Evolutionary conservation across 1,140 invertebrate genomes (phyloP).

Genomic region (Trichonephila clavipes): DNA sequence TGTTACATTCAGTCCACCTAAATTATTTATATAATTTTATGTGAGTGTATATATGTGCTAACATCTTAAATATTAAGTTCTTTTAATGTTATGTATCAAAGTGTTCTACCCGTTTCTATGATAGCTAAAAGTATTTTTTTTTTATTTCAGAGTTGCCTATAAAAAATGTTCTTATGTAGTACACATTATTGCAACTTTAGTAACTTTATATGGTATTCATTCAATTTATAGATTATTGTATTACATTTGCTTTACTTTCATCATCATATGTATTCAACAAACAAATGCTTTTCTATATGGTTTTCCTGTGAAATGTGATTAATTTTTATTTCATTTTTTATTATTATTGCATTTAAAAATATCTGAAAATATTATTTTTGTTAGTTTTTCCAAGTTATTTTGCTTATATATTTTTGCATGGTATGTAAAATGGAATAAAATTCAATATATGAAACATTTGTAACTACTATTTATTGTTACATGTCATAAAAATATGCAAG

Average conservation of each 20-base stretch:
- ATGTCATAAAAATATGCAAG: too few relatives aligned
- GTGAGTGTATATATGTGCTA: too few relatives aligned
- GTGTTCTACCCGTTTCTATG: too few relatives aligned
- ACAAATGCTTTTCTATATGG: conserved; percentile 41
- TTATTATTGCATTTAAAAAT: neutral
- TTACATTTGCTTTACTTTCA: conserved; percentile 13
- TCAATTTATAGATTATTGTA: conserved; percentile 57
- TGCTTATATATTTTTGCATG: neutral
- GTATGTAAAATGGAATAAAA: too few relatives aligned
- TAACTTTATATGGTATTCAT: conserved; percentile 47
- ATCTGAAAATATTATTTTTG: neutral
- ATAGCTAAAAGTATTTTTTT: neutral
- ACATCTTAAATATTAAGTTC: neutral
- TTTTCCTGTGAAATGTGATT: neutral
- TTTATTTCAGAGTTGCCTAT: conserved; percentile 56
- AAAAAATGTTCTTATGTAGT: conserved; percentile 5
- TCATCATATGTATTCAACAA: conserved; percentile 53
- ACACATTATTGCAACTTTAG: conserved; percentile 42
- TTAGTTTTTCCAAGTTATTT: neutral
- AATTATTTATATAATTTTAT: too few relatives aligned
- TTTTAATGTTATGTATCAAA: neutral
- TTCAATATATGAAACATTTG: too few relatives aligned
- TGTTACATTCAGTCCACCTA: too few relatives aligned
- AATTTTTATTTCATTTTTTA: neutral
- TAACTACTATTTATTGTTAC: too few relatives aligned